These are phyloP conservation scores for Spongilla lacustris DNA, from an alignment of 37 sponge, comb jelly and placozoan genomes.

Conservation along the genomic window DNA sequence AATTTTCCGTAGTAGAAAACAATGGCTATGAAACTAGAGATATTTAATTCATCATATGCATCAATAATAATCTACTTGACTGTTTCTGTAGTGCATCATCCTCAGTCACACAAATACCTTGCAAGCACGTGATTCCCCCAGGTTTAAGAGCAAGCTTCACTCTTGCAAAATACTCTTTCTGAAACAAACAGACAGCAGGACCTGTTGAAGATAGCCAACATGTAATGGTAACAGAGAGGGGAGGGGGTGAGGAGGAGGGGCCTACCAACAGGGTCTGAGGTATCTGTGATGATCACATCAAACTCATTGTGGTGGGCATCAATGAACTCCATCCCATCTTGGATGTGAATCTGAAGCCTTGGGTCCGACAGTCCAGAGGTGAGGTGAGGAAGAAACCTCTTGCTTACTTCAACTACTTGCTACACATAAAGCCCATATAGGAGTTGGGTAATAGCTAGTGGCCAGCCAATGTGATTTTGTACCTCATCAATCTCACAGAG, in stretches of 20 bases:
- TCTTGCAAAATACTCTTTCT: conserved; percentile 67
- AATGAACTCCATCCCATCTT: conserved; percentile 79
- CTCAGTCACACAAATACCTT: conserved; percentile 47
- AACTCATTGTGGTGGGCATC: conserved; percentile 36
- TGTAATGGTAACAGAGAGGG: background rate
- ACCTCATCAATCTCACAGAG: conserved; percentile 95
- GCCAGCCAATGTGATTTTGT: background rate
- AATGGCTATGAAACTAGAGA: no score
- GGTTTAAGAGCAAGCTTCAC: conserved; percentile 73
- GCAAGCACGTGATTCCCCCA: conserved; percentile 82
- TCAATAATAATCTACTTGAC: background rate
- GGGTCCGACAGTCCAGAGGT: conserved; percentile 57
- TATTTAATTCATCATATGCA: background rate
- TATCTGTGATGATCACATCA: conserved; percentile 95
- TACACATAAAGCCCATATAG: background rate
- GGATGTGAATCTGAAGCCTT: conserved; percentile 63
- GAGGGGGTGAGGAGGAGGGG: background rate
- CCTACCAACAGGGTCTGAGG: conserved; percentile 78
- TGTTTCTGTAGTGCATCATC: background rate
- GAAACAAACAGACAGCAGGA: conserved; percentile 81
- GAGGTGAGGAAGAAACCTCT: conserved; percentile 78
- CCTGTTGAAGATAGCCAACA: conserved; percentile 31
- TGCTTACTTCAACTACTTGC: conserved; percentile 70
- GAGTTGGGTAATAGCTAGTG: no score
- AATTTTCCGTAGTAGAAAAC: no score